These are phyloP conservation scores for Empidonax traillii DNA, from an alignment of 2,113 vertebrate genomes.

Conservation along the genomic window DNA sequence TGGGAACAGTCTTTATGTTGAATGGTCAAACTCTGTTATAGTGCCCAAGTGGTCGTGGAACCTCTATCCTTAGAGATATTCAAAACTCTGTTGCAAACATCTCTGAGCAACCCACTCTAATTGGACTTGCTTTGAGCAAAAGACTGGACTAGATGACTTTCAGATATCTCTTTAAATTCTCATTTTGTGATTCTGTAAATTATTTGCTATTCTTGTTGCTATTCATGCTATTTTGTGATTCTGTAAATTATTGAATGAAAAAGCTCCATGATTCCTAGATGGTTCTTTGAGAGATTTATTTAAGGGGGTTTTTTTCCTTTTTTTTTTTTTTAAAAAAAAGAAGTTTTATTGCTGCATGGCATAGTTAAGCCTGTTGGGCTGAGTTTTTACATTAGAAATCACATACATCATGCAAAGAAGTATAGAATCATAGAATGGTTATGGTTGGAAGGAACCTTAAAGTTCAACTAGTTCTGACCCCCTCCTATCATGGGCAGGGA, in stretches of 20 bases:
- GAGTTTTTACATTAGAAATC: neutral
- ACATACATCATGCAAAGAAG: neutral
- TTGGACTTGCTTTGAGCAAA: neutral
- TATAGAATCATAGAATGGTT: neutral
- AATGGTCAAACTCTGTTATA: neutral
- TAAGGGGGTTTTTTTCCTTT: fast-evolving
- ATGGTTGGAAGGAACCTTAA: neutral
- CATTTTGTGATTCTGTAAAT: neutral
- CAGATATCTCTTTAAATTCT: neutral
- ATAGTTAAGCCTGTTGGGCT: neutral
- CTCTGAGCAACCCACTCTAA: neutral
- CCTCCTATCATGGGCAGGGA: neutral
- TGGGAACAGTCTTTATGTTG: neutral
- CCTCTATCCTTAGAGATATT: neutral
- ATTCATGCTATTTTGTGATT: neutral
- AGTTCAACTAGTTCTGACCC: neutral
- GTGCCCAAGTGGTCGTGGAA: neutral
- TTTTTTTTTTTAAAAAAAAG: too few relatives aligned
- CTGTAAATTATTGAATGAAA: neutral
- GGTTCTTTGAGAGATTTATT: neutral
- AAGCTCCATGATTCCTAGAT: neutral
- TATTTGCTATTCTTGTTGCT: neutral
- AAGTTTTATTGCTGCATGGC: neutral
- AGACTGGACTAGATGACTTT: neutral
- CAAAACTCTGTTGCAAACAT: neutral